Percentiles rank a stretch among this genome's conserved stretches.
Evolutionary conservation across 2,888 invertebrate species (phyloP).

Genomic region (Diarsia brunnea): DNA sequence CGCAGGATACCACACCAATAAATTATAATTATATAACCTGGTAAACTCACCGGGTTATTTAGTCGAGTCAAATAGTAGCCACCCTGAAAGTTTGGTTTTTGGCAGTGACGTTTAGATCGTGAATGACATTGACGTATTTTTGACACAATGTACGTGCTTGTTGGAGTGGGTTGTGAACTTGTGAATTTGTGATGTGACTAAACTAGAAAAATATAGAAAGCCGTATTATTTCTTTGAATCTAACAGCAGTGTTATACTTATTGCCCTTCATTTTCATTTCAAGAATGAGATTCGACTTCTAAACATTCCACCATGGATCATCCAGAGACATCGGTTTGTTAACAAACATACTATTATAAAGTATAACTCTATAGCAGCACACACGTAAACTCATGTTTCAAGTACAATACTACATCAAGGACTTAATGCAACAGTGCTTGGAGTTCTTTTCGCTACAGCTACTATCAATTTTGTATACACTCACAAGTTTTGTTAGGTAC

Average conservation of each 20-base stretch:
- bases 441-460: neutral
- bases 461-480: constrained; percentile 12
- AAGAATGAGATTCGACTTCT: constrained; percentile 54
- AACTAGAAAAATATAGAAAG: constrained; percentile 16
- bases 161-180: constrained; percentile 9
- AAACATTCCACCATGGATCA: constrained; percentile 62
- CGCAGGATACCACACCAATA: neutral
- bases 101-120: constrained; percentile 10
- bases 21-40: too few relatives aligned
- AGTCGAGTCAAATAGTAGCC: constrained; percentile 7
- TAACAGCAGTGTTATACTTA: neutral
- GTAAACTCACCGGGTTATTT: neutral
- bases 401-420: constrained; percentile 2
- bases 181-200: constrained; percentile 20
- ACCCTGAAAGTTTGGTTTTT: constrained; percentile 24
- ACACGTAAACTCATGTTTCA: constrained; percentile 12
- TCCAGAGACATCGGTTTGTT: constrained; percentile 66
- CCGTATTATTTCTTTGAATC: constrained; percentile 13
- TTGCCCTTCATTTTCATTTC: neutral
- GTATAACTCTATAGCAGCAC: neutral
- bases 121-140: constrained; percentile 34
- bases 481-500: constrained; percentile 10
- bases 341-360: constrained; percentile 4
- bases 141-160: constrained; percentile 20
- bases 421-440: neutral